These are phyloP conservation scores for Astyanax mexicanus DNA, from an alignment of 2,797 vertebrate genomes.

Conservation along the genomic window DNA sequence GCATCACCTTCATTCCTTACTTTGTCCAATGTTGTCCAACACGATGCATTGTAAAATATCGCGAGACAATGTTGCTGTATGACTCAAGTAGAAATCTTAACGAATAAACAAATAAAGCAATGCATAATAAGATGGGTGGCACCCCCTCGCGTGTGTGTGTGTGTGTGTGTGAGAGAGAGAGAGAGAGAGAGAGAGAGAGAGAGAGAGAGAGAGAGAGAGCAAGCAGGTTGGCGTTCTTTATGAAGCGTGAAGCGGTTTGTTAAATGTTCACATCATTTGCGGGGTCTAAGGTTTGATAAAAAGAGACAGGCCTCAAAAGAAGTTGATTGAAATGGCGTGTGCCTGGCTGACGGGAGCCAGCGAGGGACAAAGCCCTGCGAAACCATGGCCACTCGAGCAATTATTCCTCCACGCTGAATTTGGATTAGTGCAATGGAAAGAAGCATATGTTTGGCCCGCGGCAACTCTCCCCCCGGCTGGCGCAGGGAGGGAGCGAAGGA, in stretches of 20 bases:
- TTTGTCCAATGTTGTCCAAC: not conserved
- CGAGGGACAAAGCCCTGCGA: constrained; percentile 97
- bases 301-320: constrained; percentile 88
- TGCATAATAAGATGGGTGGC: constrained; percentile 8
- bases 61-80: constrained; percentile 18
- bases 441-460: constrained; percentile 99
- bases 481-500: constrained; percentile 86
- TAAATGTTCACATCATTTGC: constrained; percentile 81
- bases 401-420: constrained; percentile 99
- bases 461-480: constrained; percentile 98
- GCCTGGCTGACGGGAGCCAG: constrained; percentile 98
- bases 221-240: constrained; percentile 64
- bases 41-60: constrained; percentile 2
- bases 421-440: constrained; percentile 99
- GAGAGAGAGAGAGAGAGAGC: constrained; percentile 23
- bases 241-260: constrained; percentile 79
- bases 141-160: not conserved
- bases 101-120: constrained; percentile 33
- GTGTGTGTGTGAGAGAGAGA: constrained; percentile 2
- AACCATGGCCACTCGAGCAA: constrained; percentile 99
- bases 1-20: not conserved
- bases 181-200: constrained; percentile 31
- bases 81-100: constrained; percentile 24
- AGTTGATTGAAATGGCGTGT: constrained; percentile 99
- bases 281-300: constrained; percentile 89